These are phyloP conservation scores for Poecilia latipinna DNA, from an alignment of 2,113 vertebrate species.

Conservation along the genomic window DNA sequence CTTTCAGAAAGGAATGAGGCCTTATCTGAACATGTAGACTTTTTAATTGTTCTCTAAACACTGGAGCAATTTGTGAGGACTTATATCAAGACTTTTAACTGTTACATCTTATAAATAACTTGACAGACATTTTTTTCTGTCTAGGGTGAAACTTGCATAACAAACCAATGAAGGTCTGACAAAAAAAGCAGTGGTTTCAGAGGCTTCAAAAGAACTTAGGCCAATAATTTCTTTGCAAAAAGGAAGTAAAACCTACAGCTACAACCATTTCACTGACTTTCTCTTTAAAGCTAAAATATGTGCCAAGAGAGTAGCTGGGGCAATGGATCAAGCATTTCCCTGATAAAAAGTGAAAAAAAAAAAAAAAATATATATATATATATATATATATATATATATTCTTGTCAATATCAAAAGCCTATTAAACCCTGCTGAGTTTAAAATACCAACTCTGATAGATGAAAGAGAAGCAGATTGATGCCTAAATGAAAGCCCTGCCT, in stretches of 20 bases:
- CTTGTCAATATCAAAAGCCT: not conserved
- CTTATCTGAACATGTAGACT: not conserved
- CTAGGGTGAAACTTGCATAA: not conserved
- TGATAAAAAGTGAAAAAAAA: not conserved
- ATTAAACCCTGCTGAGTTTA: not conserved
- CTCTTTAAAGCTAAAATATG: not conserved
- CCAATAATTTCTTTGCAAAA: not conserved
- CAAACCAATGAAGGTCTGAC: not conserved
- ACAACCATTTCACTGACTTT: slow-evolving; percentile 7
- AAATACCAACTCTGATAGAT: not conserved
- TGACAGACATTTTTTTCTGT: not conserved
- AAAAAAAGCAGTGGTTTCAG: not conserved
- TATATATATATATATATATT: no score
- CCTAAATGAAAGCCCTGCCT: not conserved
- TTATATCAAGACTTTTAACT: not conserved
- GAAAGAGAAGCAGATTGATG: not conserved
- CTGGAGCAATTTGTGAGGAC: not conserved
- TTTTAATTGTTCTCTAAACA: slow-evolving; percentile 17
- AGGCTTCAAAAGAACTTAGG: not conserved
- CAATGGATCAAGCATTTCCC: not conserved
- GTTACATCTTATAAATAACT: not conserved
- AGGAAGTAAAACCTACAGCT: slow-evolving; percentile 9
- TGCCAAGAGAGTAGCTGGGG: not conserved
- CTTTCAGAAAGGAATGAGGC: not conserved
- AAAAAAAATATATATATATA: not conserved